phyloP scores from a whole-genome alignment of 2,797 vertebrate species.

The Coluber constrictor region DNA sequence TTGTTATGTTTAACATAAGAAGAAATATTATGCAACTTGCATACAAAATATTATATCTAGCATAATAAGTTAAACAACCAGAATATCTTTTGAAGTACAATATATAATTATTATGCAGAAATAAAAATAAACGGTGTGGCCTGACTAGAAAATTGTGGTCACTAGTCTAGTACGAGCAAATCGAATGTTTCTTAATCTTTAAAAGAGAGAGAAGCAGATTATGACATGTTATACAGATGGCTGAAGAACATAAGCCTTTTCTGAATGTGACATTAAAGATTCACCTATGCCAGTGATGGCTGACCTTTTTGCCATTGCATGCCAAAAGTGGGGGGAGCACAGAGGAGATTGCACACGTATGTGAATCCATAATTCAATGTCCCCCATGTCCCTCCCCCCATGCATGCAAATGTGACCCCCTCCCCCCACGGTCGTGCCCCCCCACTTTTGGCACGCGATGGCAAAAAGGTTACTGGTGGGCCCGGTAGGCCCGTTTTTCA shows the following conservation, averaged over 20 bases:
- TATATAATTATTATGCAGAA: neutral
- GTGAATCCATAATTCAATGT: too few relatives aligned
- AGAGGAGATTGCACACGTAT: accelerated
- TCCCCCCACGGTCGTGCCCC: too few relatives aligned
- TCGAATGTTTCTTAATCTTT: neutral
- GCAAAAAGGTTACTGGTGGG: too few relatives aligned
- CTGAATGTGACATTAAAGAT: neutral
- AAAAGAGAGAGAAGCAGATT: slow-evolving; percentile 33
- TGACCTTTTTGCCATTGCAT: too few relatives aligned
- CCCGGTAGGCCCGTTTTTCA: too few relatives aligned
- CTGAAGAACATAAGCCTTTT: neutral
- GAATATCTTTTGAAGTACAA: neutral
- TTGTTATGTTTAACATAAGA: neutral
- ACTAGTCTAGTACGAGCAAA: neutral
- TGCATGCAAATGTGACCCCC: too few relatives aligned
- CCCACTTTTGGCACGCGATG: too few relatives aligned
- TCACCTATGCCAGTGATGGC: neutral
- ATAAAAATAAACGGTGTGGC: neutral
- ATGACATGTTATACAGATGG: neutral
- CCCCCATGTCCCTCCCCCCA: too few relatives aligned
- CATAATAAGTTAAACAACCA: neutral
- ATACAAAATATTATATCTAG: neutral
- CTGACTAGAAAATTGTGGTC: neutral
- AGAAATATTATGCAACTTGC: neutral
- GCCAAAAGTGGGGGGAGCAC: too few relatives aligned